Evolutionary conservation across 2,797 vertebrate genomes (phyloP).

Genomic region (Gila robusta): DNA sequence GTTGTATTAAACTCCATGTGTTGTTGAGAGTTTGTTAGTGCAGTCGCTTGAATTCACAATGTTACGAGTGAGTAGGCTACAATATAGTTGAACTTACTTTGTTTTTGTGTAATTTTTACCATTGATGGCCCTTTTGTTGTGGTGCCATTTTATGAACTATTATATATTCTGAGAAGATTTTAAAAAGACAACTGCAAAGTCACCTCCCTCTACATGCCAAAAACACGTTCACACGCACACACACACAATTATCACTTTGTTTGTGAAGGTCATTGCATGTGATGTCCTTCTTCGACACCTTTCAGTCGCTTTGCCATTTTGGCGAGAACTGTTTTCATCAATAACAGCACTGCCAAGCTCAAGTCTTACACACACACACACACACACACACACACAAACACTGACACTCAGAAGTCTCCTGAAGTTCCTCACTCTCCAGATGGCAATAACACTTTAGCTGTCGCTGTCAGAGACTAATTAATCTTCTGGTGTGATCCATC

Average conservation of each 20-base stretch:
- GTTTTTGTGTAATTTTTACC: background rate
- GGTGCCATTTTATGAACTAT: background rate
- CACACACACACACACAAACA: conserved; percentile 28
- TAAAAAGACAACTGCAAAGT: conserved; percentile 41
- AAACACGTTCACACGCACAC: conserved; percentile 38
- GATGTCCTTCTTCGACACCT: conserved; percentile 56
- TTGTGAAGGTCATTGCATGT: conserved; percentile 55
- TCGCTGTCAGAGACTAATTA: conserved; percentile 71
- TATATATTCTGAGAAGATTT: conserved; percentile 29
- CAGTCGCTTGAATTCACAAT: background rate
- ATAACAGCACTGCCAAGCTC: conserved; percentile 48
- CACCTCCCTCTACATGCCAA: conserved; percentile 26
- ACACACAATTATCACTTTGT: conserved; percentile 38
- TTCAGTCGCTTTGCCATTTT: conserved; percentile 58
- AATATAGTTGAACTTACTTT: background rate
- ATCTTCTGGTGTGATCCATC: conserved; percentile 69
- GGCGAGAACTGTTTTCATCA: conserved; percentile 53
- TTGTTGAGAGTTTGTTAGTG: background rate
- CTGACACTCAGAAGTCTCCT: conserved; percentile 61
- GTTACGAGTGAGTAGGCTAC: background rate
- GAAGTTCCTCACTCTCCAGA: conserved; percentile 69
- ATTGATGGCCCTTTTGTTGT: background rate
- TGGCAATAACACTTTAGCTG: conserved; percentile 68
- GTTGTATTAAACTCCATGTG: background rate
- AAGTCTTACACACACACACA: conserved; percentile 42